Base-by-base conservation (phyloP, 2,888 invertebrate species). In the Drosophila atripex region DNA sequence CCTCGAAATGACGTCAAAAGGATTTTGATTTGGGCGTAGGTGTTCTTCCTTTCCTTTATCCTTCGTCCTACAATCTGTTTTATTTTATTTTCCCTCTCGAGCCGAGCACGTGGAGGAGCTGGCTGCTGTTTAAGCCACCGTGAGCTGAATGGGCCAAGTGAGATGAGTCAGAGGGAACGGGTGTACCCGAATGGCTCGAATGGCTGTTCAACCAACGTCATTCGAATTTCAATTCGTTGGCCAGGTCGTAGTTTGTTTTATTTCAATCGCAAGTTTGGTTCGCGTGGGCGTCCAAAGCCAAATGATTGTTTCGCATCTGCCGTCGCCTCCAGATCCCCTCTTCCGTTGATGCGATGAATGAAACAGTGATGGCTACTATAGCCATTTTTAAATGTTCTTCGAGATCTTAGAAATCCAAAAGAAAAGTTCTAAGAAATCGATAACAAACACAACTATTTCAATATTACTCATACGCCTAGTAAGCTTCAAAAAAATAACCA, bases 1-100 rank as follows among this genome's bases (percentile, higher is more conserved):
- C 66, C 60, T 47, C 12, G 25, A 35, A 83, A 72, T 80, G 86
- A 80, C 80, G 80, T 80, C 80, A 80, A 83, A 79, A 69, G 86
- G 80, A 83, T 80, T 86, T 55, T 39, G 50, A 30, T 52, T 60
- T 54, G 11, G 63, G 77, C 77, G 79, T 80, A 83, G 80, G 84
- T 86, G 74, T 75, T 38, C 12, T 21, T 14, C 55, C 38, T 47
- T 38, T 46, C 35, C 35, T 14, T 8, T 9, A 23, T 18, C n/a
- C 25, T 18, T 16, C 43, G 21, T 45, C 43, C 45, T 51, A 14
- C 18, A 30, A 50, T 63, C 49, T 63, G 32, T 35, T 64, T 63
- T 50, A 35, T 61, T 49, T 61, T 25, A 41, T 60, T 60, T 58
- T 25, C 16, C 43, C 43, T 45, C 35, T 52, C 41, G 49, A 47